These are phyloP conservation scores for Andricus grossulariae DNA, from an alignment of 1,140 invertebrate genomes.

Conservation along the genomic window DNA sequence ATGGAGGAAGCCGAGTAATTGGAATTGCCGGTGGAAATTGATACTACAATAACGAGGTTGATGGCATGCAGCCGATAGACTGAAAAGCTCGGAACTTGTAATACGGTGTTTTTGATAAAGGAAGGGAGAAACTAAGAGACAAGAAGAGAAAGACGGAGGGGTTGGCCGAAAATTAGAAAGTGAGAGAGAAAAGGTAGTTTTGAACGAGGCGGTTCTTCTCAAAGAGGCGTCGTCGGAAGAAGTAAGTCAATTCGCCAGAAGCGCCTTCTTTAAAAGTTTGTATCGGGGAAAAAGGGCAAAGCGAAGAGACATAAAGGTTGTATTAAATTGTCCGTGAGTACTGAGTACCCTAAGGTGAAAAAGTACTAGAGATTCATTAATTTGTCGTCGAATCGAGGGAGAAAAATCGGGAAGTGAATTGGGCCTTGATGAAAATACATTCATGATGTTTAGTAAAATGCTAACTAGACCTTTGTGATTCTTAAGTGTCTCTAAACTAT, in stretches of 20 bases:
- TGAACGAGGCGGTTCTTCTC: slow-evolving; percentile 42
- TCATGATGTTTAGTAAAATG: slow-evolving; percentile 47
- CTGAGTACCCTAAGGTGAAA: slow-evolving; percentile 56
- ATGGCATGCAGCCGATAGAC: slow-evolving; percentile 59
- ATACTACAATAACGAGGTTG: slow-evolving; percentile 64
- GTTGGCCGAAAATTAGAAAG: slow-evolving; percentile 5
- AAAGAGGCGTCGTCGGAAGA: slow-evolving; percentile 59
- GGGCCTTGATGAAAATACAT: slow-evolving; percentile 62
- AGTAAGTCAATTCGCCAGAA: slow-evolving; percentile 69
- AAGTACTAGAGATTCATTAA: slow-evolving; percentile 63
- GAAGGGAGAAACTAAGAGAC: slow-evolving; percentile 47
- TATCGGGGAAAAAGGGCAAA: slow-evolving; percentile 60
- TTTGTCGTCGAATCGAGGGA: slow-evolving; percentile 56
- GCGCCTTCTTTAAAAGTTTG: slow-evolving; percentile 73
- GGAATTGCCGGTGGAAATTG: slow-evolving; percentile 57
- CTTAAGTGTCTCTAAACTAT: no score
- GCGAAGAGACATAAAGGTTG: slow-evolving; percentile 53
- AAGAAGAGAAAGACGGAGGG: not conserved
- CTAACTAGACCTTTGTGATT: not conserved
- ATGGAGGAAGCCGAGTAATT: slow-evolving; percentile 50
- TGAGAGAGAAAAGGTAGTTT: slow-evolving; percentile 38
- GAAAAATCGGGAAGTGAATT: slow-evolving; percentile 62
- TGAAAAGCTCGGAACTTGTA: slow-evolving; percentile 43
- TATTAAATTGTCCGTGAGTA: slow-evolving; percentile 70
- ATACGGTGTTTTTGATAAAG: slow-evolving; percentile 53